phyloP scores from a whole-genome alignment of 2,888 invertebrate genomes.

The Pyrgus malvae region DNA sequence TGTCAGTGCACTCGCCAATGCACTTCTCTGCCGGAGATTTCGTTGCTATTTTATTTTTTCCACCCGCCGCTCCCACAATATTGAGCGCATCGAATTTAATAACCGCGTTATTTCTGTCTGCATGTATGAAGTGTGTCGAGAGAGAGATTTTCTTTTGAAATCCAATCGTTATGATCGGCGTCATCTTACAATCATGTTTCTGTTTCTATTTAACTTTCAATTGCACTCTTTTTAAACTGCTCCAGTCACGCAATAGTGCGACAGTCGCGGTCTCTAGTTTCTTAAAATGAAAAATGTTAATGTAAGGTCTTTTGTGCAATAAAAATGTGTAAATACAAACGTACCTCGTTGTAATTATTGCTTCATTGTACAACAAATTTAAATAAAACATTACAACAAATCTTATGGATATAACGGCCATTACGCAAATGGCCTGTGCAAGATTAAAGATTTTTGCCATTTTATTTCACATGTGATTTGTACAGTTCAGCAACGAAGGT shows the following conservation, averaged over 20 bases:
- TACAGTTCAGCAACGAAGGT: constrained; percentile 3
- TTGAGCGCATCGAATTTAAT: constrained; percentile 51
- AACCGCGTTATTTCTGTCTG: constrained; percentile 53
- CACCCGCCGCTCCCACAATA: constrained; percentile 36
- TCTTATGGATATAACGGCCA: constrained; percentile 8
- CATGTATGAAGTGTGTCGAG: constrained; percentile 47
- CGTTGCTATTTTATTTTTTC: constrained; percentile 55
- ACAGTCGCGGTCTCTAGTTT: not conserved
- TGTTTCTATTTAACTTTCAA: constrained; percentile 59
- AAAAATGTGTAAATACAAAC: too few species aligned
- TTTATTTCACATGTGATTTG: constrained; percentile 7
- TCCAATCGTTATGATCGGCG: constrained; percentile 55
- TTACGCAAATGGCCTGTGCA: constrained; percentile 1
- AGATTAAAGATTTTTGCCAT: constrained; percentile 10
- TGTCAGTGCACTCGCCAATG: constrained; percentile 68
- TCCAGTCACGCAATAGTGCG: constrained; percentile 37
- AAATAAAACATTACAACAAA: constrained; percentile 11
- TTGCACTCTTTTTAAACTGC: constrained; percentile 46
- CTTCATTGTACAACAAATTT: not conserved
- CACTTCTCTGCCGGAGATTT: constrained; percentile 70
- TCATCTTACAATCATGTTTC: constrained; percentile 59
- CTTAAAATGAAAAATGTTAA: too few species aligned
- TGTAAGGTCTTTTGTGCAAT: too few species aligned
- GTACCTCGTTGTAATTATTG: not conserved
- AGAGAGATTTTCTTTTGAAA: constrained; percentile 68